These are phyloP conservation scores for Sesamia nonagrioides DNA, from an alignment of 1,140 invertebrate genomes.

Conservation along the genomic window DNA sequence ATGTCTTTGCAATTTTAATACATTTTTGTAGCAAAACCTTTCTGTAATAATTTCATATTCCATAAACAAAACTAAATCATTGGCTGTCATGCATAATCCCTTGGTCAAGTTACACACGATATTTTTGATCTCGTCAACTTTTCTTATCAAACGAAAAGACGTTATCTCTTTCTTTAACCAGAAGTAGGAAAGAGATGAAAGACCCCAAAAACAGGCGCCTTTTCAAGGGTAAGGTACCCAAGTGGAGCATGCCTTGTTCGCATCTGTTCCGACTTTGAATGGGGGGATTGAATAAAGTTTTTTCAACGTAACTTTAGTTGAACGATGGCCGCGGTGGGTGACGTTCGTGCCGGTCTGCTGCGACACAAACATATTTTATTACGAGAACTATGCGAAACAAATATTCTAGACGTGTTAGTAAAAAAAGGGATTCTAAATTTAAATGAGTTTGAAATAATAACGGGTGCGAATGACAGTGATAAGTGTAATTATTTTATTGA, in stretches of 20 bases:
- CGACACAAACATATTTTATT: constrained; percentile 82
- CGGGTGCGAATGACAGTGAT: constrained; percentile 80
- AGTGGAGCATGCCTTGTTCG: constrained; percentile 53
- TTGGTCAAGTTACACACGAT: not conserved
- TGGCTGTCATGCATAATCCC: not conserved
- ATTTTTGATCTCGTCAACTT: not conserved
- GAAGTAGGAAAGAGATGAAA: constrained; percentile 15
- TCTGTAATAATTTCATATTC: too few species aligned
- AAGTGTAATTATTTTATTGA: constrained; percentile 86
- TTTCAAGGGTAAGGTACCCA: constrained; percentile 49
- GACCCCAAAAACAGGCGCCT: constrained; percentile 25
- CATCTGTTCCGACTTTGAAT: constrained; percentile 82
- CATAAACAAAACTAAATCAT: too few species aligned
- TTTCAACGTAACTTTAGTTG: constrained; percentile 71
- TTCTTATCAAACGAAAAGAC: constrained; percentile 14
- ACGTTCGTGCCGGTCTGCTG: constrained; percentile 82
- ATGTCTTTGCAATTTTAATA: too few species aligned
- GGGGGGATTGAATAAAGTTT: constrained; percentile 73
- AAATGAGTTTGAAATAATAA: constrained; percentile 82
- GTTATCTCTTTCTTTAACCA: not conserved
- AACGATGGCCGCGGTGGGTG: constrained; percentile 81
- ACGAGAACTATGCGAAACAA: constrained; percentile 83
- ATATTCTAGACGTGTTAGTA: constrained; percentile 83
- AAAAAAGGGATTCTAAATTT: constrained; percentile 83
- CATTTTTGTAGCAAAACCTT: too few species aligned